phyloP scores from a whole-genome alignment of 2,888 invertebrate species.

The Eugnorisma glareosa region DNA sequence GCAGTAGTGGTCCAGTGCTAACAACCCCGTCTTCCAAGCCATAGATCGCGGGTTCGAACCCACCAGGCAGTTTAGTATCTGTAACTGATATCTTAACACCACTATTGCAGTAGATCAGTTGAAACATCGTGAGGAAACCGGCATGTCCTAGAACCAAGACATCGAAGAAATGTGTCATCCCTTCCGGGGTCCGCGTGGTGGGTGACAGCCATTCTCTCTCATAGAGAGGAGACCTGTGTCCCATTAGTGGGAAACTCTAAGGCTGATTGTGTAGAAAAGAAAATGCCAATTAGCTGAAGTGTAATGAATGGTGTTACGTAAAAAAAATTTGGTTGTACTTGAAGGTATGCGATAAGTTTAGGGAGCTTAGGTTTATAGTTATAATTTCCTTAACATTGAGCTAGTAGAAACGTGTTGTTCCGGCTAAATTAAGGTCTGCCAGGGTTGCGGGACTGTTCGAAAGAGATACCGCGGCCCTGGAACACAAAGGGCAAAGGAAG shows the following conservation, averaged over 20 bases:
- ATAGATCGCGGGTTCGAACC: not conserved
- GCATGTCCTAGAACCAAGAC: too few species aligned
- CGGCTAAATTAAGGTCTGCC: not conserved
- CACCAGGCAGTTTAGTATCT: not conserved
- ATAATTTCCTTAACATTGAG: conserved; percentile 6
- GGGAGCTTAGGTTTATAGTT: not conserved
- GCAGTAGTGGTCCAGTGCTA: not conserved
- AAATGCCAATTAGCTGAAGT: not conserved
- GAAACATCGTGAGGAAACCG: too few species aligned
- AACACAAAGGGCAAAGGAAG: too few species aligned
- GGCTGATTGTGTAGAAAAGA: too few species aligned
- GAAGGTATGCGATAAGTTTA: not conserved
- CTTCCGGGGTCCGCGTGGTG: not conserved
- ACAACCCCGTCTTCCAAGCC: not conserved
- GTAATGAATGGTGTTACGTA: not conserved
- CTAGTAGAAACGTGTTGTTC: conserved; percentile 7
- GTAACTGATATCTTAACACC: not conserved
- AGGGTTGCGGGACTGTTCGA: too few species aligned
- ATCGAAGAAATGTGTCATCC: too few species aligned
- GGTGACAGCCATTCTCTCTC: not conserved
- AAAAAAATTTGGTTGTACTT: not conserved
- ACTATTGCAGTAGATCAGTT: too few species aligned
- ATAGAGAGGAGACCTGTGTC: not conserved
- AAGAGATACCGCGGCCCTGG: too few species aligned
- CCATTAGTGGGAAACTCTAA: too few species aligned